Conservation (phyloP, 2,888 invertebrate genomes). For the Aporophyla lueneburgensis region DNA sequence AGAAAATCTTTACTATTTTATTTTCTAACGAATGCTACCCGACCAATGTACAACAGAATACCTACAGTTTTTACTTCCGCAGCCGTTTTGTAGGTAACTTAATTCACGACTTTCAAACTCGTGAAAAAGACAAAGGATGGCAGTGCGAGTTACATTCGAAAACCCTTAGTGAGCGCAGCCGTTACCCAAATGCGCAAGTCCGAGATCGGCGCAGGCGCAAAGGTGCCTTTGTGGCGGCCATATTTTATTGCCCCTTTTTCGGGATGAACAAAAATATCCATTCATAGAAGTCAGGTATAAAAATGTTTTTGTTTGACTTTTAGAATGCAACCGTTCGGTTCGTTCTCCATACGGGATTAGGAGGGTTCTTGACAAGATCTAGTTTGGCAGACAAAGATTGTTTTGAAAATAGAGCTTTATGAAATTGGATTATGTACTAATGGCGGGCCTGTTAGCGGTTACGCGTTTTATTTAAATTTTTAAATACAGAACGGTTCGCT, state of each 20-base stretch:
- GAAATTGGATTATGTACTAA: constrained; percentile 57
- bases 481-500: neutral
- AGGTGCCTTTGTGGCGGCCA: constrained; percentile 89
- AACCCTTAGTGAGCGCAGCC: constrained; percentile 49
- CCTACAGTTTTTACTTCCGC: neutral
- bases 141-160: constrained; percentile 48
- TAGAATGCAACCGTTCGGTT: constrained; percentile 72
- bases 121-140: neutral
- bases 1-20: too few relatives aligned
- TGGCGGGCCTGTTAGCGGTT: neutral
- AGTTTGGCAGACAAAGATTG: constrained; percentile 48
- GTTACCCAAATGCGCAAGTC: constrained; percentile 84
- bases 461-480: constrained; percentile 3
- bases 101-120: neutral
- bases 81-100: neutral
- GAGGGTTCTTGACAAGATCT: constrained; percentile 43
- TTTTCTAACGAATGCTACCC: neutral
- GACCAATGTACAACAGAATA: neutral
- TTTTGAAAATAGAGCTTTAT: constrained; percentile 43
- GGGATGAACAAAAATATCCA: constrained; percentile 84
- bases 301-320: constrained; percentile 77
- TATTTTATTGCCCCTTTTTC: constrained; percentile 85
- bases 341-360: constrained; percentile 71
- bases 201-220: constrained; percentile 83
- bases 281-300: constrained; percentile 89